Evolutionary conservation across 2,888 invertebrate genomes (phyloP).

Genomic region (Urechis unicinctus): DNA sequence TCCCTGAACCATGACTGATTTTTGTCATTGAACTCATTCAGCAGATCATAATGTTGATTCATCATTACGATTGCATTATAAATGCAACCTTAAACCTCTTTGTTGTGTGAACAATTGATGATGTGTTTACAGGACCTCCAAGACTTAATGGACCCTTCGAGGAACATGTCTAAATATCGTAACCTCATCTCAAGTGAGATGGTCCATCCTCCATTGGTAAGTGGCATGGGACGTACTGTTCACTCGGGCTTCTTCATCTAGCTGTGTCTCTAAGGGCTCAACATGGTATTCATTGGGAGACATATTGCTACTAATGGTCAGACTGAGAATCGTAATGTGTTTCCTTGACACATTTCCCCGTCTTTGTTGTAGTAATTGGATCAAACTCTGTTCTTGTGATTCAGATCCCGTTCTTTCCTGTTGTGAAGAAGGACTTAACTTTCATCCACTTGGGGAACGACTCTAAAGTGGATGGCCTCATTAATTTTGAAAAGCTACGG

Average conservation of each 20-base stretch:
- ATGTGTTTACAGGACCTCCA: constrained; percentile 75
- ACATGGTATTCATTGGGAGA: too few relatives aligned
- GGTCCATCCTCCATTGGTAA: constrained; percentile 74
- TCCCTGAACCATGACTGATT: background rate
- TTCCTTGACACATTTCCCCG: background rate
- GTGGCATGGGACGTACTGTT: too few relatives aligned
- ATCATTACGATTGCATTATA: too few relatives aligned
- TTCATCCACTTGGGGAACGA: constrained; percentile 94
- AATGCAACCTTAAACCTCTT: too few relatives aligned
- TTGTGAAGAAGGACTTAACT: constrained; percentile 71
- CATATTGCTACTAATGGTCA: too few relatives aligned
- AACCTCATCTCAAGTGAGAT: constrained; percentile 87
- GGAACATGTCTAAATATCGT: constrained; percentile 98
- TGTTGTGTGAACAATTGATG: too few relatives aligned
- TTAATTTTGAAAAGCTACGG: constrained; percentile 96
- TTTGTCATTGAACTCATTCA: too few relatives aligned
- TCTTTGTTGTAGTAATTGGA: background rate
- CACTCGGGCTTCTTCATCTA: too few relatives aligned
- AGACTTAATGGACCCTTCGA: constrained; percentile 94
- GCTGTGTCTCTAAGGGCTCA: background rate
- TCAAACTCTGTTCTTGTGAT: background rate
- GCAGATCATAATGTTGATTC: too few relatives aligned
- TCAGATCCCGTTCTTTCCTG: constrained; percentile 58
- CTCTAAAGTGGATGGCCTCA: constrained; percentile 52
- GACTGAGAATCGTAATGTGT: too few relatives aligned